These are phyloP conservation scores for Acanthosepion esculentum DNA, from an alignment of 2,888 invertebrate species.

Conservation along the genomic window DNA sequence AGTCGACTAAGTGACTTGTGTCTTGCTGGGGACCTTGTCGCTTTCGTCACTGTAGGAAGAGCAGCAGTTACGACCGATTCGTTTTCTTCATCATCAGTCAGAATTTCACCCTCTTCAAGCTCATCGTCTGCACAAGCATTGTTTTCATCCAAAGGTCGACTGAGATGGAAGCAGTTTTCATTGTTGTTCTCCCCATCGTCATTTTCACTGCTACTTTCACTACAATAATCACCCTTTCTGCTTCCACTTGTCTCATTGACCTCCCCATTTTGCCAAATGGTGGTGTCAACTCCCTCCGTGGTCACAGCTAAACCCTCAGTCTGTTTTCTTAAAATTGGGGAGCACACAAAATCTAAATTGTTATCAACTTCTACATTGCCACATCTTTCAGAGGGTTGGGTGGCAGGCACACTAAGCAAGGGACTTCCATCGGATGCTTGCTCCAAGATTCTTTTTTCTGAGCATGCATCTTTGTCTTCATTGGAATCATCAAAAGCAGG, in stretches of 20 bases:
- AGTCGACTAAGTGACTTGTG: conserved; percentile 6
- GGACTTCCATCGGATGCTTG: neutral
- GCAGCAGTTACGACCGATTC: neutral
- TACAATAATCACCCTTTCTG: neutral
- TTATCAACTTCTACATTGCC: neutral
- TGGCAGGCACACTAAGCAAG: neutral
- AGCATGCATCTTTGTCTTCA: neutral
- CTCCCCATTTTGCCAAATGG: neutral
- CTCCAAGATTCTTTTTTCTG: neutral
- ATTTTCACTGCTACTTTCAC: neutral
- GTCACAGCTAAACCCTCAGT: neutral
- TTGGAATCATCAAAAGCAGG: neutral
- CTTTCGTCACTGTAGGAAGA: neutral
- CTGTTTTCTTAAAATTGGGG: neutral
- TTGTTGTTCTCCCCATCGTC: neutral
- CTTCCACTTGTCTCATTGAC: neutral
- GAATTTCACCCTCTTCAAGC: neutral
- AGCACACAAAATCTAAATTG: neutral
- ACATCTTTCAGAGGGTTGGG: neutral
- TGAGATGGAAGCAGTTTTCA: neutral
- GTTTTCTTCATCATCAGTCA: neutral
- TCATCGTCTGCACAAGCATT: neutral
- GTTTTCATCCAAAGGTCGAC: neutral
- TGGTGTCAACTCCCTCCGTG: fast-evolving
- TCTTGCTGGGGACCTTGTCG: neutral